Base-by-base conservation (phyloP, 2,888 invertebrate species). In the Eugnorisma glareosa region DNA sequence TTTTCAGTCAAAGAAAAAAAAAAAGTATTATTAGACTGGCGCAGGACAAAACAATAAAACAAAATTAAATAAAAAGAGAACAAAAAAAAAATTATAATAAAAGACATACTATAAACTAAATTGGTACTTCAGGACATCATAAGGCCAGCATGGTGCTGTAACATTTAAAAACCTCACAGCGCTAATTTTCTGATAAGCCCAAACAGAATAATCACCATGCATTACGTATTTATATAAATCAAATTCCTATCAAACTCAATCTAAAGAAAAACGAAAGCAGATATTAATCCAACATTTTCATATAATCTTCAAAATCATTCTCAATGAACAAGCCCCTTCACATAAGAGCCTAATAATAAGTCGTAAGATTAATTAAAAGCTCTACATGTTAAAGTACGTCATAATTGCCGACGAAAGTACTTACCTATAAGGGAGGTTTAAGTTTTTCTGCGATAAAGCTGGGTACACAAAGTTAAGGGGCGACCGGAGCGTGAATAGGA, bases 371-470 rank as follows among this genome's bases (percentile, higher is more conserved):
- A 83, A 86, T 86, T 84, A 86, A 86, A 84, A 80, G 68, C 59
- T 64, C 67, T 73, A 70, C 73, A 71, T 64, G 63, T 57, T 57
- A 51, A 71, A 78, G 68, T 45, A 77, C 78, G 59, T 61, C 77
- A 73, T 86, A 86, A 84, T 82, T 75, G 43, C 77, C 18, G 64
- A 63, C 57, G 45, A 75, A 67, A 77, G 75, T 61, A 72, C 83
- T 77, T 68, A 63, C 71, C 70, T 75, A 66, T 84, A 77, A 73
- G 82, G 48, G 69, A 35, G 40, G 78, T 64, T 72, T 79, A 75
- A 73, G 83, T 79, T 84, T 84, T 85, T 74, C 70, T 73, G 64
- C 84, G 63, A 86, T 88, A 82, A 84, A 76, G 76, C 84, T 79
- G 69, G 31, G 78, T 84, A 84, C 84, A 85, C 83, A 88, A 77